Conservation (phyloP, 2,888 invertebrate species). For the Drosophila rubida region DNA sequence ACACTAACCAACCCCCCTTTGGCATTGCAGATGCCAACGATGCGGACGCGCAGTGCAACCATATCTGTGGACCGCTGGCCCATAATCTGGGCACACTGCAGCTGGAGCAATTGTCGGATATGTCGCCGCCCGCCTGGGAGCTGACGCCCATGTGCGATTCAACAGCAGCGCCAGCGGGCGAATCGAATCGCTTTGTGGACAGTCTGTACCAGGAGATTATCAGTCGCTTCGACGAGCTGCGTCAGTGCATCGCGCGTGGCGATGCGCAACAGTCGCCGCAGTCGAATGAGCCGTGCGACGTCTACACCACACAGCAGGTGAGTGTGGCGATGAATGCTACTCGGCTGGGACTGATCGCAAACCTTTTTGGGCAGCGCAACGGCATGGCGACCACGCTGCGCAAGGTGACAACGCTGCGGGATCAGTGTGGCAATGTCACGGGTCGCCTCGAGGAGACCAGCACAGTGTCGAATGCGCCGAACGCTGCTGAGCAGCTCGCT, state of each 20-base stretch:
- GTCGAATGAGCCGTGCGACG: neutral
- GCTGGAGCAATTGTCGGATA: conserved; percentile 44
- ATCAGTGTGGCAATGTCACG: conserved; percentile 48
- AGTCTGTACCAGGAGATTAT: conserved; percentile 38
- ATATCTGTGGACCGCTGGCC: neutral
- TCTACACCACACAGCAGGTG: conserved; percentile 15
- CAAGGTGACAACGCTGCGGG: conserved; percentile 40
- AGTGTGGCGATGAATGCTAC: too few relatives aligned
- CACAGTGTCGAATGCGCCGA: conserved; percentile 31
- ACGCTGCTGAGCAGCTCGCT: conserved; percentile 28
- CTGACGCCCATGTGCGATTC: neutral
- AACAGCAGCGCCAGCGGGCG: neutral
- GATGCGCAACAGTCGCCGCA: neutral
- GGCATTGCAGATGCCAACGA: conserved; percentile 46
- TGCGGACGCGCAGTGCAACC: conserved; percentile 22
- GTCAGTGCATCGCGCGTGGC: conserved; percentile 12
- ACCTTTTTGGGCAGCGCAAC: conserved; percentile 3
- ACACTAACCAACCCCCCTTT: neutral
- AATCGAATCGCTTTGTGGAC: conserved; percentile 26
- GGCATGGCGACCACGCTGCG: conserved; percentile 25
- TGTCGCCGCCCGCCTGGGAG: conserved; percentile 39
- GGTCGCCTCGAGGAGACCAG: conserved; percentile 46
- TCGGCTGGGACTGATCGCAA: neutral
- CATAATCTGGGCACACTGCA: conserved; percentile 44
- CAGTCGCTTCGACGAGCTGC: conserved; percentile 31